Evolutionary conservation across 2,113 vertebrate genomes (phyloP), one percentile per base, ranked within the genome.

Genomic region (Rhinoderma darwinii): DNA sequence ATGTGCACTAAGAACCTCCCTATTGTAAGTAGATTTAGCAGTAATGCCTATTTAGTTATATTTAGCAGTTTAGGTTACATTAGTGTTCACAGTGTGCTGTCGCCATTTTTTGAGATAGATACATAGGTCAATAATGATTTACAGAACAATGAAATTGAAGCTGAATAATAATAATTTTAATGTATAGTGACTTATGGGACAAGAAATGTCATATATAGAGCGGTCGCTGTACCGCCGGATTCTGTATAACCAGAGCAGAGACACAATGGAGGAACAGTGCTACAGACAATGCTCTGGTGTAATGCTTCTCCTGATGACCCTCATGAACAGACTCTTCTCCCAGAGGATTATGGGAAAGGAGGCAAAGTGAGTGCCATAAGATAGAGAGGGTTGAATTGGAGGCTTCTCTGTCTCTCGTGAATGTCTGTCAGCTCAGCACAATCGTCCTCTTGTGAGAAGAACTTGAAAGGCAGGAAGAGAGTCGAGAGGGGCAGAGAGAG

Each of bases 401-500:
- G 84, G 66, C 84, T 86, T 50, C 63, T 41, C 15, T 86, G 84
- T 73, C 63, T 86, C 77, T 81, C 43, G 37, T 44, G 63, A 63
- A 51, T 72, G 76, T 61, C 77, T 74, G 85, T 73, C 50, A 59
- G 77, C 77, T 86, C 85, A 86, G 85, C 85, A 86, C 85, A 86
- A 86, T 86, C 78, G 59, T 82, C 85, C 79, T 72, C 85, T 86
- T 86, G 85, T 86, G 66, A 81, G 77, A 82, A 51, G 32, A 74
- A 86, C 77, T 82, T 86, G 85, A 86, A 86, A 86, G 85, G 76
- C 85, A 81, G 84, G 83, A 84, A 84, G 73, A 63, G 54, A 78
- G 75, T 32, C 6, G 73, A 63, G 32, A 6, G 54, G 50, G 50
- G 51, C 20, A 84, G 51, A 18, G 51, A 66, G 30, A 78, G 30